phyloP scores from a whole-genome alignment of 2,797 vertebrate genomes.

The Pseudomugil gertrudae region DNA sequence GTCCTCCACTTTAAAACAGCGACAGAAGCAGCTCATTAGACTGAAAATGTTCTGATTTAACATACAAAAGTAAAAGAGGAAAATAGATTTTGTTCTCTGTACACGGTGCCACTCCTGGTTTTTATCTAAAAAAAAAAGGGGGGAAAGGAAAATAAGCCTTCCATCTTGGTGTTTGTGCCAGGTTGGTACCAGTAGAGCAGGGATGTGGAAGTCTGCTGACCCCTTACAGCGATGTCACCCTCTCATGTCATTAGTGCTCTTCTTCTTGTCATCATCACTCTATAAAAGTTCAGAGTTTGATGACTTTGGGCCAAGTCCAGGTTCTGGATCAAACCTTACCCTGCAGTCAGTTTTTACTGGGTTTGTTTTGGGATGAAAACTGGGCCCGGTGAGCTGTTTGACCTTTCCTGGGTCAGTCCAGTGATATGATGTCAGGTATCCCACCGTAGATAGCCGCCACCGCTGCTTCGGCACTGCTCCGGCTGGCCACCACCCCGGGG shows the following conservation, averaged over 20 bases:
- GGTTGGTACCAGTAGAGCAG: slow-evolving; percentile 70
- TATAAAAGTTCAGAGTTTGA: slow-evolving; percentile 48
- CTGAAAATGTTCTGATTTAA: slow-evolving; percentile 78
- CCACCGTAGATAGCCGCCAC: slow-evolving; percentile 91
- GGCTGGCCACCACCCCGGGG: slow-evolving; percentile 64
- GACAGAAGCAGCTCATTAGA: slow-evolving; percentile 85
- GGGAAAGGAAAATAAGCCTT: slow-evolving; percentile 60
- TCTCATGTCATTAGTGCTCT: slow-evolving; percentile 36
- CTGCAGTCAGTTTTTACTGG: slow-evolving; percentile 37
- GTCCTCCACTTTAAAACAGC: slow-evolving; percentile 81
- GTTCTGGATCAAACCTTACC: slow-evolving; percentile 50
- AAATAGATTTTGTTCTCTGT: slow-evolving; percentile 99
- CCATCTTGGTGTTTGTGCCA: slow-evolving; percentile 70
- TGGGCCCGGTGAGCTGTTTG: slow-evolving; percentile 25
- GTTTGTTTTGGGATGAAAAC: slow-evolving; percentile 26
- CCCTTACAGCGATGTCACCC: slow-evolving; percentile 21
- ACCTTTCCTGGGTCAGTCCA: slow-evolving; percentile 87
- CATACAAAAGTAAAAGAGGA: slow-evolving; percentile 99
- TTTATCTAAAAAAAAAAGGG: slow-evolving; percentile 35
- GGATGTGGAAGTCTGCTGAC: slow-evolving; percentile 28
- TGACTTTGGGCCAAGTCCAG: slow-evolving; percentile 37
- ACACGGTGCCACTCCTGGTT: slow-evolving; percentile 83
- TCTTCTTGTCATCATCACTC: slow-evolving; percentile 65
- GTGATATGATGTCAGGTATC: slow-evolving; percentile 95
- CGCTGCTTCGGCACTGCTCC: slow-evolving; percentile 83